Evolutionary conservation across 1,140 invertebrate species (phyloP).

Genomic region (Stegodyphus dumicola): DNA sequence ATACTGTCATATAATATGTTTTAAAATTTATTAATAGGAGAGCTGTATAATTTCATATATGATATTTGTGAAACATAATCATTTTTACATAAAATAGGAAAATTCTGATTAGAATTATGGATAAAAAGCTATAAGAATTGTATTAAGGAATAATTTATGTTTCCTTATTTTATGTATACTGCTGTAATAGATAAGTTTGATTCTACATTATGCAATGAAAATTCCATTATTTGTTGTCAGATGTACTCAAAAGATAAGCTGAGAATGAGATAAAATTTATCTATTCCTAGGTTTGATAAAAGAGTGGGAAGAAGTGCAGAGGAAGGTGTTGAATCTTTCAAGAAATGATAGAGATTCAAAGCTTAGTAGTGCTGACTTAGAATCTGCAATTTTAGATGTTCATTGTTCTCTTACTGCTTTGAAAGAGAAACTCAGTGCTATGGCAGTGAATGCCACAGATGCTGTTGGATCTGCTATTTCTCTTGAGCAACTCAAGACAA

Average conservation of each 20-base stretch:
- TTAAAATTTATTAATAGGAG: too few species aligned
- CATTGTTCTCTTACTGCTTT: constrained; percentile 9
- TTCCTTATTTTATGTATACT: not conserved
- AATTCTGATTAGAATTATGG: too few species aligned
- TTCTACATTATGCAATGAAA: not conserved
- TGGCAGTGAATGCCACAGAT: not conserved
- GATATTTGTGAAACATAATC: too few species aligned
- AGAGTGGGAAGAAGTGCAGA: constrained; percentile 26
- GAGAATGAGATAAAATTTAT: too few species aligned
- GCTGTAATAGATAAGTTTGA: not conserved
- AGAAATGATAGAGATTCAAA: constrained; percentile 4
- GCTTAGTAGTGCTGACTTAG: not conserved
- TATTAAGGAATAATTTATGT: too few species aligned
- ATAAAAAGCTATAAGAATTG: too few species aligned
- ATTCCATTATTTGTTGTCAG: too few species aligned
- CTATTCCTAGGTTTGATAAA: constrained; percentile 29
- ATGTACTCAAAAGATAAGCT: too few species aligned
- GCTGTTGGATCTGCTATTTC: not conserved
- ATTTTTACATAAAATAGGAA: too few species aligned
- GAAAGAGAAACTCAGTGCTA: constrained; percentile 13
- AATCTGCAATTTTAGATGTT: constrained; percentile 12
- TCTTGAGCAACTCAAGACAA: not conserved
- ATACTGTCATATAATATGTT: too few species aligned
- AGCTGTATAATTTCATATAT: too few species aligned
- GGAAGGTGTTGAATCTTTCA: not conserved